Conservation (phyloP, 2,113 vertebrate genomes). For the Sorex fumeus region DNA sequence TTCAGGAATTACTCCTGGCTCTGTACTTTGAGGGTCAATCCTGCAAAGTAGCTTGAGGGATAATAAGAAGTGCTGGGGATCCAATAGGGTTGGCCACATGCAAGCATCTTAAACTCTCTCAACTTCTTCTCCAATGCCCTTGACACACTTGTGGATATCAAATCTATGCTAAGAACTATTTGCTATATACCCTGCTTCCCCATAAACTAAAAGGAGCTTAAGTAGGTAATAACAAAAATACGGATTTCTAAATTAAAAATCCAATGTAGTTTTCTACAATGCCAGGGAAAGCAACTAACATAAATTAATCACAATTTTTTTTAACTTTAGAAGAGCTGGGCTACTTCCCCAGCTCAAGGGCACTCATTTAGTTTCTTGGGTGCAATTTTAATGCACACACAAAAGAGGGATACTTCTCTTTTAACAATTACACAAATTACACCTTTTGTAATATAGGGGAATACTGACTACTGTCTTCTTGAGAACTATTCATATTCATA, state of each 20-base stretch:
- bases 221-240: not conserved
- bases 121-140: too few relatives aligned
- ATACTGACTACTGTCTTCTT: slow-evolving; percentile 5
- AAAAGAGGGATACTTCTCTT: not conserved
- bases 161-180: not conserved
- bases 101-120: too few relatives aligned
- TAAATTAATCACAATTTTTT: not conserved
- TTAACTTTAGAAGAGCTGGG: not conserved
- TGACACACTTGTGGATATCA: not conserved
- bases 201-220: not conserved
- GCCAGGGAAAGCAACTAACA: not conserved
- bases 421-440: not conserved
- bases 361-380: not conserved
- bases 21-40: too few relatives aligned
- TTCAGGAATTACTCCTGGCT: too few relatives aligned
- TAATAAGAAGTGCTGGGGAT: too few relatives aligned
- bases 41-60: too few relatives aligned
- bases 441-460: not conserved
- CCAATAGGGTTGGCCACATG: too few relatives aligned
- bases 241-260: slow-evolving; percentile 37
- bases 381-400: not conserved
- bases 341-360: not conserved
- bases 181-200: not conserved
- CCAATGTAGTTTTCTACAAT: too few relatives aligned
- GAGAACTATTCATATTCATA: not conserved